Base-by-base conservation (phyloP, 2,113 vertebrate species). In the Amblyopsis rosae region DNA sequence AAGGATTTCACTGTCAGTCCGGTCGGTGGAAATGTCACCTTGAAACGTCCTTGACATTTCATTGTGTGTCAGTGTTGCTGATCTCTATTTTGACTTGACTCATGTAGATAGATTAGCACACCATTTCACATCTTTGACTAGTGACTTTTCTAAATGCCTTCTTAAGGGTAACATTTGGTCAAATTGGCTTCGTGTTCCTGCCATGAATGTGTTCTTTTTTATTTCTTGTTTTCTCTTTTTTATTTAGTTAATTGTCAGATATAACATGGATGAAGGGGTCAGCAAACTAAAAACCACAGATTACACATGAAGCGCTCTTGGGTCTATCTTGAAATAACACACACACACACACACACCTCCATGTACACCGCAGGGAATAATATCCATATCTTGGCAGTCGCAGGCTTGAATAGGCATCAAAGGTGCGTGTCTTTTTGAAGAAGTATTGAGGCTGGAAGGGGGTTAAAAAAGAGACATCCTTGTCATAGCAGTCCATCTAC, bases 1-100 rank as follows among this genome's bases (percentile, higher is more conserved):
- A 63, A 55, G 45, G 66, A 68, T 70, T 72, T 70, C 56, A 19
- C 72, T 69, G 58, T 69, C 58, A 41, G 48, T 45, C 64, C 65
- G 19, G 35, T 26, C 65, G 35, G 35, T 26, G 33, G 46, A 16
- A 56, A 56, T 55, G 50, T 59, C 46, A 16, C 59, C 70, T 69
- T 19, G 32, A 61, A 67, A 55, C 59, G 59, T 68, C 47, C 46
- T 33, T 68, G 7, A 68, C 65, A 32, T 59, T 50, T 26, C 16
- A 50, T 8, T 67, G 46, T 50, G 56, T 59, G 49, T 49, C 49
- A 45, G n/a, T 0, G 10, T 15, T 41, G 49, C 8, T 50, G 49
- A 41, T 41, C 35, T 41, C 35, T 41, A 8, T 41, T 41, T 41
- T 41, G 35, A 41, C 35, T 41, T 8, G 35, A 41, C 35, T 41